phyloP scores from a whole-genome alignment of 2,888 invertebrate species.

The Torymus auratus region DNA sequence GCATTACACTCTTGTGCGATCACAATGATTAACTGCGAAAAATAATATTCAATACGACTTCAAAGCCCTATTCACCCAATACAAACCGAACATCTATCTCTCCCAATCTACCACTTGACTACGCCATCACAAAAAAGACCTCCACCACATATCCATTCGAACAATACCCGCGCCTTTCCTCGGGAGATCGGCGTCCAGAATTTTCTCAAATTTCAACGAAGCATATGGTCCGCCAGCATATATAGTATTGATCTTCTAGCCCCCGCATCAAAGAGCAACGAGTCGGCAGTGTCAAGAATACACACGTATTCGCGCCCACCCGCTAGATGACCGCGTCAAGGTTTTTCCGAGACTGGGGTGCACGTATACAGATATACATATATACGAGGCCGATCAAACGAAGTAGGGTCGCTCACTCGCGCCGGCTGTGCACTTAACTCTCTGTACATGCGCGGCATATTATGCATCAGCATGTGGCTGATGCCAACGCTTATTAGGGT shows the following conservation, averaged over 20 bases:
- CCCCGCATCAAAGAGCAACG: constrained; percentile 23
- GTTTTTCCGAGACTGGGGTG: constrained; percentile 56
- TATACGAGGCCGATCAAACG: constrained; percentile 51
- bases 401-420: constrained; percentile 59
- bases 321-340: constrained; percentile 58
- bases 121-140: too few relatives aligned
- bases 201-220: constrained; percentile 54
- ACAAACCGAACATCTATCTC: too few relatives aligned
- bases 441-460: constrained; percentile 63
- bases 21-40: too few relatives aligned
- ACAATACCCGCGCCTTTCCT: neutral
- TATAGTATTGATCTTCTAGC: constrained; percentile 51
- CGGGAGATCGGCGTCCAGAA: constrained; percentile 2
- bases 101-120: too few relatives aligned
- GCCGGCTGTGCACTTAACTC: constrained; percentile 73
- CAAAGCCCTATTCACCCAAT: too few relatives aligned
- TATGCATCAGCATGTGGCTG: constrained; percentile 76
- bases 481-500: constrained; percentile 73
- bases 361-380: too few relatives aligned
- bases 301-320: constrained; percentile 53
- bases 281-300: constrained; percentile 49
- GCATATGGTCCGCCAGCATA: constrained; percentile 47
- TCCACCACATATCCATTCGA: too few relatives aligned
- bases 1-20: too few relatives aligned
- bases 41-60: too few relatives aligned